Conservation (phyloP, 2,888 invertebrate genomes). For the Oxycera nigricornis region DNA sequence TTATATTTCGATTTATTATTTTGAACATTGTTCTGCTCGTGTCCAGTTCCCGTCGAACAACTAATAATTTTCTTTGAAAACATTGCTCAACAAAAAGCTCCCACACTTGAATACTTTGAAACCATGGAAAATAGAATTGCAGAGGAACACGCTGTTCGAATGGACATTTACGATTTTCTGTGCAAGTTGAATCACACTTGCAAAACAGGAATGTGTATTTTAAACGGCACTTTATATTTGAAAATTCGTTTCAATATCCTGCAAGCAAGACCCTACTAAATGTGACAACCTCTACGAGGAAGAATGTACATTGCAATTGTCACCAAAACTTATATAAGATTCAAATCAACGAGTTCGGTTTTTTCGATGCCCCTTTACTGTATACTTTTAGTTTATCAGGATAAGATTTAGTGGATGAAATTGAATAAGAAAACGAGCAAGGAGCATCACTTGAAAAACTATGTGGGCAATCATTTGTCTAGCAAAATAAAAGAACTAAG, state of each 20-base stretch:
- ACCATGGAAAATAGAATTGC: background rate
- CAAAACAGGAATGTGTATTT: too few species aligned
- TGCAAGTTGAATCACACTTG: too few species aligned
- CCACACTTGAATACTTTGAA: background rate
- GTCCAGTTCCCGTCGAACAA: background rate
- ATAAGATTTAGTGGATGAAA: background rate
- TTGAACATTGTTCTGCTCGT: background rate
- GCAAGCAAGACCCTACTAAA: too few species aligned
- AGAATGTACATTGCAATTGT: background rate
- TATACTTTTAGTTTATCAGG: background rate
- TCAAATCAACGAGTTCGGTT: background rate
- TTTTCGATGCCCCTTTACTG: background rate
- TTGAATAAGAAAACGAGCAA: background rate
- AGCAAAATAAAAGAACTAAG: slow-evolving; percentile 21
- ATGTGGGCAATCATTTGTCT: slow-evolving; percentile 40
- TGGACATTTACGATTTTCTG: too few species aligned
- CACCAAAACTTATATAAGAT: too few species aligned
- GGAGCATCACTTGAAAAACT: slow-evolving; percentile 34
- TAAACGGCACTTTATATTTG: too few species aligned
- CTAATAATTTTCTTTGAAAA: slow-evolving; percentile 12
- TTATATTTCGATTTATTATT: background rate
- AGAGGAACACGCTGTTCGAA: too few species aligned
- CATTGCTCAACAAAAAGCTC: background rate
- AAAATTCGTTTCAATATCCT: too few species aligned
- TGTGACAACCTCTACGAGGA: background rate